Percentiles rank a stretch among this genome's conserved stretches.
Evolutionary conservation across 1,140 invertebrate species (phyloP).

Genomic region (Drosophila nigromelanica): DNA sequence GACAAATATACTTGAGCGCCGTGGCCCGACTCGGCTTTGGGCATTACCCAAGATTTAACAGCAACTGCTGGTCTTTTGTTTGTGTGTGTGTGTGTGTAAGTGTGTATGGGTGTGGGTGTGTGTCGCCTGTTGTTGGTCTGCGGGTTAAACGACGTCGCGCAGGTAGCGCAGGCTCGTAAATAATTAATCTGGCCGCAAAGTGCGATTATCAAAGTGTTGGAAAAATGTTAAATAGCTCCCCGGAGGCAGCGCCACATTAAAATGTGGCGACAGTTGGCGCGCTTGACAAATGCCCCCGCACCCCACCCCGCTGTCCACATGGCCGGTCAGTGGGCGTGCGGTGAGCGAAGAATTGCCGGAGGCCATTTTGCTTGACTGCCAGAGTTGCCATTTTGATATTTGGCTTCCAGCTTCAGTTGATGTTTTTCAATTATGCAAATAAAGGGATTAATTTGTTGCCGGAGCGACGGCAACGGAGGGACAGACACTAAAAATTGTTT

Average conservation of each 20-base stretch:
- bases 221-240: constrained; percentile 83
- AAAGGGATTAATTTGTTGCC: constrained; percentile 81
- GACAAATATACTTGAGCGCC: constrained; percentile 76
- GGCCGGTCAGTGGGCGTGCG: too few species aligned
- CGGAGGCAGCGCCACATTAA: constrained; percentile 68
- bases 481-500: constrained; percentile 66
- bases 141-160: constrained; percentile 72
- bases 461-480: constrained; percentile 9
- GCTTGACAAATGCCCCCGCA: neutral
- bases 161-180: constrained; percentile 75
- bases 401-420: constrained; percentile 66
- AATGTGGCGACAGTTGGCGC: constrained; percentile 72
- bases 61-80: constrained; percentile 65
- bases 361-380: constrained; percentile 50
- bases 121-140: constrained; percentile 47
- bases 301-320: neutral
- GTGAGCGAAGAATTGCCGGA: constrained; percentile 11
- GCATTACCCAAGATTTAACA: constrained; percentile 80
- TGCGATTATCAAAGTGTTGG: constrained; percentile 83
- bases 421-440: constrained; percentile 83
- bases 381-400: constrained; percentile 61
- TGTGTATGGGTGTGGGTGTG: constrained; percentile 30
- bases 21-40: constrained; percentile 58
- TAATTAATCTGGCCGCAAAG: constrained; percentile 81
- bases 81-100: constrained; percentile 44